phyloP scores from a whole-genome alignment of 2,888 invertebrate species.

The Diplolepis rosae region DNA sequence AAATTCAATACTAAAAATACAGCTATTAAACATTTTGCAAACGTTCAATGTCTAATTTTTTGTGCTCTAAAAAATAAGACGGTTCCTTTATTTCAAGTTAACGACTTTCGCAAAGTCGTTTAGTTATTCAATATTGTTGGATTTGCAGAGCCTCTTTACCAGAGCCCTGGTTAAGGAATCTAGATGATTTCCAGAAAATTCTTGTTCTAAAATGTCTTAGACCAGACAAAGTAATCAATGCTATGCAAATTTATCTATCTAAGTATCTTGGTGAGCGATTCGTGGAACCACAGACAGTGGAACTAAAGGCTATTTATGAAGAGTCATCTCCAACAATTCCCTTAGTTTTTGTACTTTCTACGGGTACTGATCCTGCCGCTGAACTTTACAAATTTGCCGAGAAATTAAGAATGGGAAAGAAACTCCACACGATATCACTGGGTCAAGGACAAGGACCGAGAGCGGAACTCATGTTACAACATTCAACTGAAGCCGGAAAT shows the following conservation, averaged over 20 bases:
- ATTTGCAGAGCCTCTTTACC: slow-evolving; percentile 79
- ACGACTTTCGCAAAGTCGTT: too few relatives aligned
- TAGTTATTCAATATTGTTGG: slow-evolving; percentile 1
- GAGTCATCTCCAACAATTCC: slow-evolving; percentile 88
- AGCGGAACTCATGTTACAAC: slow-evolving; percentile 84
- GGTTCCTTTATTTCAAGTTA: too few relatives aligned
- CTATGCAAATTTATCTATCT: slow-evolving; percentile 84
- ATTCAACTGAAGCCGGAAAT: slow-evolving; percentile 84
- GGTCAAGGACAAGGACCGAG: slow-evolving; percentile 93
- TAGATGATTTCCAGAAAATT: slow-evolving; percentile 85
- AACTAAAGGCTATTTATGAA: slow-evolving; percentile 85
- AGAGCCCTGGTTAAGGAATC: slow-evolving; percentile 78
- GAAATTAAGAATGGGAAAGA: slow-evolving; percentile 82
- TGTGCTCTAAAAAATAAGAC: too few relatives aligned
- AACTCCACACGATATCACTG: slow-evolving; percentile 88
- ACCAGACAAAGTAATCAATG: slow-evolving; percentile 88
- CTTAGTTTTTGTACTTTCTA: slow-evolving; percentile 90
- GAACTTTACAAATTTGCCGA: slow-evolving; percentile 90
- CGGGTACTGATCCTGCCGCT: slow-evolving; percentile 92
- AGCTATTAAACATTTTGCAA: too few relatives aligned
- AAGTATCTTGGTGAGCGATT: slow-evolving; percentile 84
- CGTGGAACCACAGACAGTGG: slow-evolving; percentile 90
- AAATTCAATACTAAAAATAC: too few relatives aligned
- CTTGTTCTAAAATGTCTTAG: slow-evolving; percentile 86
- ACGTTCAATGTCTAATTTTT: too few relatives aligned